These are phyloP conservation scores for Chaenogobius annularis DNA, from an alignment of 2,113 vertebrate genomes.

Conservation along the genomic window DNA sequence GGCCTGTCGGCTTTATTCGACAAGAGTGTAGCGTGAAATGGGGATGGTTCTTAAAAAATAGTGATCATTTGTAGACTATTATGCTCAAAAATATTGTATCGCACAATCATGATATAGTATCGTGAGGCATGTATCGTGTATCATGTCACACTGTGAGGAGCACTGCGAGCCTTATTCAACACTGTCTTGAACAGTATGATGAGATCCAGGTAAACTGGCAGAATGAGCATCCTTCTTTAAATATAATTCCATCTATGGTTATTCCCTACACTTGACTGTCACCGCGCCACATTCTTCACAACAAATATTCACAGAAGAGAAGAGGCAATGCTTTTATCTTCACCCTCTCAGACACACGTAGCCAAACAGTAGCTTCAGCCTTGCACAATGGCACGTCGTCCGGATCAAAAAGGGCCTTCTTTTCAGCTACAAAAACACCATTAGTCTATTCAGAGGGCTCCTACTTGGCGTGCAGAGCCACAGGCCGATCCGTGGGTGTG, in stretches of 20 bases:
- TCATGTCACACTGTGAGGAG: no score
- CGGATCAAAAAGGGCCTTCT: constrained; percentile 16
- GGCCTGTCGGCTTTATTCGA: no score
- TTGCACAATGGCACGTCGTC: constrained; percentile 1
- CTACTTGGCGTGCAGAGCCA: constrained; percentile 29
- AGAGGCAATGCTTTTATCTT: constrained; percentile 1
- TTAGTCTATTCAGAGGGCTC: constrained; percentile 45
- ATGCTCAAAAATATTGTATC: no score
- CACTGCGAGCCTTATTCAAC: no score
- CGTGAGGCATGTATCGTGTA: no score
- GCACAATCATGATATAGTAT: no score
- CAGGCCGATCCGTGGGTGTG: constrained; percentile 27
- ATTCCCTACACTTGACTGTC: constrained; percentile 19
- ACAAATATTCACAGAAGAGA: constrained; percentile 16
- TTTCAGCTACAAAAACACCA: constrained; percentile 41
- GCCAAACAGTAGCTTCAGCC: constrained; percentile 15
- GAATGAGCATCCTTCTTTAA: constrained; percentile 7
- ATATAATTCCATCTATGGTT: background rate
- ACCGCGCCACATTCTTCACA: constrained; percentile 9
- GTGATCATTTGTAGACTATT: no score
- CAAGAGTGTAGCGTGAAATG: no score
- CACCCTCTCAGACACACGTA: constrained; percentile 14
- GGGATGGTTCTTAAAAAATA: no score
- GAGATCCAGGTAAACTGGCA: constrained; percentile 22
- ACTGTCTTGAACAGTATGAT: background rate